These are phyloP conservation scores for Rotaria magnacalcarata DNA, from an alignment of 2,888 invertebrate species.

Conservation along the genomic window DNA sequence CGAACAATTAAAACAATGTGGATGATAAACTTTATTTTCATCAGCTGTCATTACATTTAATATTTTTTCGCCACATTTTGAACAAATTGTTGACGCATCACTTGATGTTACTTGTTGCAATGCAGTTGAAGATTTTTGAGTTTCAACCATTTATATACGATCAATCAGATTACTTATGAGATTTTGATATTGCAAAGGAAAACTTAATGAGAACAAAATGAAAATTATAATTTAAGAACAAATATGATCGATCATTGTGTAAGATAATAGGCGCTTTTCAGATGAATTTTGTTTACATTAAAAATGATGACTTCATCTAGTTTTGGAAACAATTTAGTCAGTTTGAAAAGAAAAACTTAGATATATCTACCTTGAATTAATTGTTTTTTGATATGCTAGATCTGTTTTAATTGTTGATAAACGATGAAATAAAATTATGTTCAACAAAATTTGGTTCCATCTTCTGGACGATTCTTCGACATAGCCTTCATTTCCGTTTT, in stretches of 20 bases:
- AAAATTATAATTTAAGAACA: background rate
- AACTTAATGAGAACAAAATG: background rate
- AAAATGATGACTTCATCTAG: too few species aligned
- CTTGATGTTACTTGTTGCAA: background rate
- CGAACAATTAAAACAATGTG: conserved; percentile 36
- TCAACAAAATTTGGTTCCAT: too few species aligned
- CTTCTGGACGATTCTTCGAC: too few species aligned
- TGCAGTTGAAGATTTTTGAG: background rate
- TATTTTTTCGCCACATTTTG: conserved; percentile 27
- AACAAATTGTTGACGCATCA: background rate
- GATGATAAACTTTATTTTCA: conserved; percentile 30
- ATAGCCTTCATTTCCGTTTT: too few species aligned
- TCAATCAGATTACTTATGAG: background rate
- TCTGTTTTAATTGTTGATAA: too few species aligned
- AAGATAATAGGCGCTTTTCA: background rate
- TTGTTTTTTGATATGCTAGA: too few species aligned
- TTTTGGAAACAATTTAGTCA: too few species aligned
- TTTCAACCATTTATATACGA: background rate
- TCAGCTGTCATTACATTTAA: conserved; percentile 34
- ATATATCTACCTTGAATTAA: too few species aligned
- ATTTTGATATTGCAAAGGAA: background rate
- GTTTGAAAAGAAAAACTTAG: too few species aligned
- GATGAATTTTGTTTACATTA: background rate
- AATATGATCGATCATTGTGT: background rate
- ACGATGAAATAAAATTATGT: too few species aligned